Conservation (phyloP, 2,888 invertebrate genomes). For the Dicycla oo region DNA sequence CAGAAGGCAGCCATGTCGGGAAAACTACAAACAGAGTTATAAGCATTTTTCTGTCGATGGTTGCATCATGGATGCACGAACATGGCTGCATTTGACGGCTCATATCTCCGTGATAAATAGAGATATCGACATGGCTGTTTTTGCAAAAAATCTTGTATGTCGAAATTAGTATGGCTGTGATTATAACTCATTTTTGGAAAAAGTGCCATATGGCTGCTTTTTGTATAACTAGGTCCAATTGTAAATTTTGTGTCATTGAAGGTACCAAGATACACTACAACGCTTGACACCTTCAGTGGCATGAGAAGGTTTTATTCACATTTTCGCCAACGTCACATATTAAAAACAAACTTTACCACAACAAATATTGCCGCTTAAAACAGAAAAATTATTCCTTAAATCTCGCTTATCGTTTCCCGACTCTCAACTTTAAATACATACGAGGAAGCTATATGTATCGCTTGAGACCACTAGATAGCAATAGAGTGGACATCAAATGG, state of each 20-base stretch:
- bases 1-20: no score
- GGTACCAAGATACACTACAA: background rate
- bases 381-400: background rate
- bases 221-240: no score
- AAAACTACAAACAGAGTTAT: no score
- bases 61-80: no score
- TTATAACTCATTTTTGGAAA: no score
- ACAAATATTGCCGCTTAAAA: background rate
- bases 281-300: background rate
- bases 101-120: no score
- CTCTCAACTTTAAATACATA: conserved; percentile 13
- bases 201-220: no score
- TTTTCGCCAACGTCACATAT: background rate
- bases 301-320: background rate
- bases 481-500: conserved; percentile 48
- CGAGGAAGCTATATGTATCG: conserved; percentile 17
- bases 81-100: no score
- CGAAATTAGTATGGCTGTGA: no score
- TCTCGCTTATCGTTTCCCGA: background rate
- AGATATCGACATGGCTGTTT: no score
- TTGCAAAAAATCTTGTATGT: no score
- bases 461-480: conserved; percentile 31
- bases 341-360: background rate
- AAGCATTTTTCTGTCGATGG: no score
- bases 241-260: background rate